phyloP scores from a whole-genome alignment of 2,113 vertebrate genomes.

The Mobula birostris region DNA sequence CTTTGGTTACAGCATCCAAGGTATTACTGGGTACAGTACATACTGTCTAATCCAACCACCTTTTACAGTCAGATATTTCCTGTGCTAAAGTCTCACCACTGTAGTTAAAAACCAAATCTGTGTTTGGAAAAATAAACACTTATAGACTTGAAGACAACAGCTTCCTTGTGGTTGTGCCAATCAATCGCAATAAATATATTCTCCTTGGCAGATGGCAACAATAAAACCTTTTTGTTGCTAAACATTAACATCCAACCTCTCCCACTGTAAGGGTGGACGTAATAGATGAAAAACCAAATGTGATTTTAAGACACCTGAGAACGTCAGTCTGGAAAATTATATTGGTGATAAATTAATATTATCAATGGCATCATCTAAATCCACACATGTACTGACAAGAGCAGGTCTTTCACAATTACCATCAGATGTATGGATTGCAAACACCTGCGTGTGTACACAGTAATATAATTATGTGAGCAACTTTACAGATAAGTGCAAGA shows the following conservation, averaged over 20 bases:
- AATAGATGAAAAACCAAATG: not conserved
- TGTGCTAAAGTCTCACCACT: not conserved
- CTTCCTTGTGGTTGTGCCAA: constrained; percentile 28
- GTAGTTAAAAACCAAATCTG: not conserved
- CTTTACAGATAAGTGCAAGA: constrained; percentile 16
- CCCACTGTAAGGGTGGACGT: not conserved
- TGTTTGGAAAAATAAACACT: constrained; percentile 34
- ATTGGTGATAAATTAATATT: constrained; percentile 10
- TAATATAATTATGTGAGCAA: constrained; percentile 21
- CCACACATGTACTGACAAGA: not conserved
- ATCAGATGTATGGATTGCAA: not conserved
- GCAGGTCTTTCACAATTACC: not conserved
- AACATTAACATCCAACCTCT: constrained; percentile 29
- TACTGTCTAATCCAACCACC: not conserved
- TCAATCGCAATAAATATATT: constrained; percentile 26
- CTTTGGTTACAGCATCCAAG: not conserved
- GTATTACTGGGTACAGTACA: not conserved
- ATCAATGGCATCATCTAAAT: not conserved
- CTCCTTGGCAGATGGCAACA: constrained; percentile 10
- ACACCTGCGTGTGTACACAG: constrained; percentile 20
- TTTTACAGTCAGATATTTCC: constrained; percentile 27
- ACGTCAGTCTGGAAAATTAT: not conserved
- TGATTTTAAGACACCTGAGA: not conserved
- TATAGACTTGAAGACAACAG: constrained; percentile 13
- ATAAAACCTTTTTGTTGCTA: constrained; percentile 18